Percentiles rank a stretch among this genome's conserved stretches.
Conservation (phyloP, 1,140 invertebrate genomes). For the Rhagoletis zephyria region DNA sequence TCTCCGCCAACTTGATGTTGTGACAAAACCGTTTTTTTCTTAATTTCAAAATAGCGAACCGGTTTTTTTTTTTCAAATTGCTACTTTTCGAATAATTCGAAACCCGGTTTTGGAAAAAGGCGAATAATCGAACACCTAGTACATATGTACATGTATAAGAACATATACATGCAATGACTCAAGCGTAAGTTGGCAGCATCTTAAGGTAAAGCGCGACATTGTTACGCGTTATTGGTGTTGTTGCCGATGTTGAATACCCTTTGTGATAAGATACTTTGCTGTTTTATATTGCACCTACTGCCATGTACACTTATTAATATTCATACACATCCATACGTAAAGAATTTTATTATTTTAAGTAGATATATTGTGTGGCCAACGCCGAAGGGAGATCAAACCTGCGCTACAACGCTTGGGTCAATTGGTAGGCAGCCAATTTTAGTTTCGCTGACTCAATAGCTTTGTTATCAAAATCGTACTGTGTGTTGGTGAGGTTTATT, state of each 20-base stretch:
- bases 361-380: background rate
- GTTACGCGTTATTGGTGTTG: background rate
- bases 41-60: too few relatives aligned
- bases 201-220: conserved; percentile 19
- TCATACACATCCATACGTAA: background rate
- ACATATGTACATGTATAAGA: too few relatives aligned
- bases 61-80: too few relatives aligned
- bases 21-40: too few relatives aligned
- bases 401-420: background rate
- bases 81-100: too few relatives aligned
- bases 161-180: background rate
- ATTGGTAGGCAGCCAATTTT: conserved; percentile 8
- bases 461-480: conserved; percentile 27
- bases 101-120: too few relatives aligned
- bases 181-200: conserved; percentile 42
- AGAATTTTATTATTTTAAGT: conserved; percentile 17
- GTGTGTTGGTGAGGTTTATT: conserved; percentile 24
- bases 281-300: conserved; percentile 27
- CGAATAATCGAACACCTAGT: too few relatives aligned
- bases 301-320: background rate
- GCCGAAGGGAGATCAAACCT: background rate
- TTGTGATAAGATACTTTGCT: conserved; percentile 15
- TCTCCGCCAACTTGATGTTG: too few relatives aligned
- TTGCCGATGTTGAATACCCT: background rate
- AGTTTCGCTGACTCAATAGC: conserved; percentile 18